Percentiles rank a stretch among this genome's conserved stretches.
These are phyloP conservation scores for Palythoa heliodiscus DNA, from an alignment of 92 coral and sea anemone species.

Conservation along the genomic window DNA sequence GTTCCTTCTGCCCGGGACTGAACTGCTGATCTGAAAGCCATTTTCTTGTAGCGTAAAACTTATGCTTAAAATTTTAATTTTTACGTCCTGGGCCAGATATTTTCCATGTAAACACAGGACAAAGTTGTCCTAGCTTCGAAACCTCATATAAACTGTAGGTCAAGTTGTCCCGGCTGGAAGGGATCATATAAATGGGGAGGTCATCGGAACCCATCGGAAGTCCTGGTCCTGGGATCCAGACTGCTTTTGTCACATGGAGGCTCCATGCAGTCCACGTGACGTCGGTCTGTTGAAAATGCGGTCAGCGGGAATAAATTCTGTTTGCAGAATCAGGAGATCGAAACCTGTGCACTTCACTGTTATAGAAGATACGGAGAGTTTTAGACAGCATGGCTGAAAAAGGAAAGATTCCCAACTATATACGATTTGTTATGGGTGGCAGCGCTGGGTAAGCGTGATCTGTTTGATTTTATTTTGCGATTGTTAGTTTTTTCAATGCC, in stretches of 20 bases:
- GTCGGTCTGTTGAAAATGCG: background rate
- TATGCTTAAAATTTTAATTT: too few species aligned
- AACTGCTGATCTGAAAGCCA: too few species aligned
- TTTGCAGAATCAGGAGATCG: background rate
- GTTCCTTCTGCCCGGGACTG: too few species aligned
- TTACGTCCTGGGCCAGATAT: too few species aligned
- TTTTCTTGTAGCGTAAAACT: too few species aligned
- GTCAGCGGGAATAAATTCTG: conserved; percentile 4
- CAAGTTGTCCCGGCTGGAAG: too few species aligned
- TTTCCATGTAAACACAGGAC: too few species aligned
- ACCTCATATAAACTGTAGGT: too few species aligned
- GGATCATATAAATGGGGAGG: too few species aligned
- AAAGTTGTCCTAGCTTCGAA: too few species aligned
- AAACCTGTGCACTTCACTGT: background rate
- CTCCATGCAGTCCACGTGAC: background rate
- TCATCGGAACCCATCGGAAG: too few species aligned
- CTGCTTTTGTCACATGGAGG: background rate
- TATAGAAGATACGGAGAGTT: background rate
- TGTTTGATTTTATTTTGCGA: background rate
- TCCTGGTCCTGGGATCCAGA: background rate
- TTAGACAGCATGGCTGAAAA: conserved; percentile 35
- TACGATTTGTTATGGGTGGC: conserved; percentile 33
- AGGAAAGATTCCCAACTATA: conserved; percentile 32
- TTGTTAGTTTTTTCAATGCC: background rate
- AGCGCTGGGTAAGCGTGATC: conserved; percentile 24